A percentile compares a stretch with the other conserved stretches of the same genome.
Conservation (phyloP, 2,797 vertebrate species). For the Chromis chromis region DNA sequence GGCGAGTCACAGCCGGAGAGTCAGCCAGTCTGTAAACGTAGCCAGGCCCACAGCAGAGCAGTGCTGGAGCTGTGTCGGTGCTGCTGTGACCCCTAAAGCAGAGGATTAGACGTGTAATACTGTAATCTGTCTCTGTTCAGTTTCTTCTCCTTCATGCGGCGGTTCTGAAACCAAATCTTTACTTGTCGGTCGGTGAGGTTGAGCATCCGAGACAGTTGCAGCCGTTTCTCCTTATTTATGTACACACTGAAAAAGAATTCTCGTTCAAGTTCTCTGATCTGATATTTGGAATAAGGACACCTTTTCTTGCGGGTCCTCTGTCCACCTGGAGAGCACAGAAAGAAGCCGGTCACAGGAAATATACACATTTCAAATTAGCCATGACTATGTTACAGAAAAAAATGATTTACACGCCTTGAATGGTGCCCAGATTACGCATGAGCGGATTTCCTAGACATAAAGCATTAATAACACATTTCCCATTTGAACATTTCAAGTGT, state of each 20-base stretch:
- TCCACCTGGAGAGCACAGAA: conserved; percentile 87
- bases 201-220: conserved; percentile 98
- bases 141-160: conserved; percentile 99
- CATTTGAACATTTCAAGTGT: conserved; percentile 48
- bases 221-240: conserved; percentile 99
- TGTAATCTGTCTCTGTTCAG: conserved; percentile 99
- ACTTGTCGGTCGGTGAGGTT: conserved; percentile 99
- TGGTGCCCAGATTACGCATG: conserved; percentile 50
- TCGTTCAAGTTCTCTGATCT: conserved; percentile 98
- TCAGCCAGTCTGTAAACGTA: conserved; percentile 66
- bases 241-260: conserved; percentile 99
- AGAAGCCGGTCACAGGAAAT: conserved; percentile 49
- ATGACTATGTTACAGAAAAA: conserved; percentile 34
- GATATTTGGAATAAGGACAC: conserved; percentile 98
- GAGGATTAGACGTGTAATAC: conserved; percentile 96
- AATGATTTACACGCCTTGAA: conserved; percentile 43
- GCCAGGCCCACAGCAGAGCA: conserved; percentile 55
- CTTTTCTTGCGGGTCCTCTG: conserved; percentile 97
- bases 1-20: conserved; percentile 50
- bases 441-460: conserved; percentile 49
- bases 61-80: conserved; percentile 55
- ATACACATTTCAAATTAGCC: conserved; percentile 52
- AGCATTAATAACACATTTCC: conserved; percentile 54
- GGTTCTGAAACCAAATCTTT: conserved; percentile 99
- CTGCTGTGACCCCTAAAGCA: conserved; percentile 84